These are phyloP conservation scores for Tipula helvola DNA, from an alignment of 2,888 invertebrate species.

Conservation along the genomic window DNA sequence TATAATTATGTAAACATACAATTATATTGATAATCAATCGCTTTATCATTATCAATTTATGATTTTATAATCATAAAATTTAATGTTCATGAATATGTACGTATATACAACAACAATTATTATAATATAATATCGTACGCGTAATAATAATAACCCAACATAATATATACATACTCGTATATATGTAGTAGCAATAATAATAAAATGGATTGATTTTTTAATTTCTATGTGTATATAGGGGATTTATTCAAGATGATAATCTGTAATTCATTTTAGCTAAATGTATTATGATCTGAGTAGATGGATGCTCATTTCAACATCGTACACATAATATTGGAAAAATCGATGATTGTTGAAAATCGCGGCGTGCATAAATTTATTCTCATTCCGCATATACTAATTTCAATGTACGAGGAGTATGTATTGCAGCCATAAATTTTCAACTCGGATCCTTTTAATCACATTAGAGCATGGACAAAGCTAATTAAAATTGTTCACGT, in stretches of 20 bases:
- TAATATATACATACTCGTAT: background rate
- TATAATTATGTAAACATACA: slow-evolving; percentile 4
- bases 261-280: background rate
- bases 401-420: background rate
- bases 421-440: background rate
- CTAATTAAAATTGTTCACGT: background rate
- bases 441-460: background rate
- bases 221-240: background rate
- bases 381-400: background rate
- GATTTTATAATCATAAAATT: background rate
- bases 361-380: background rate
- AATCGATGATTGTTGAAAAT: background rate
- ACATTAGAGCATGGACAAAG: background rate
- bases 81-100: background rate
- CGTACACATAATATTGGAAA: background rate
- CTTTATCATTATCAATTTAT: slow-evolving; percentile 4
- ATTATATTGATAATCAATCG: slow-evolving; percentile 4
- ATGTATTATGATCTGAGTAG: background rate
- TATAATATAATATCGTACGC: background rate
- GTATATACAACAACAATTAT: background rate
- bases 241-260: background rate
- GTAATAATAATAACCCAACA: background rate
- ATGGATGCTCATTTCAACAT: background rate
- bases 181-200: background rate
- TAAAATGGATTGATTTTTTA: background rate